phyloP scores from a whole-genome alignment of 2,113 vertebrate genomes.

The Clarias magur region DNA sequence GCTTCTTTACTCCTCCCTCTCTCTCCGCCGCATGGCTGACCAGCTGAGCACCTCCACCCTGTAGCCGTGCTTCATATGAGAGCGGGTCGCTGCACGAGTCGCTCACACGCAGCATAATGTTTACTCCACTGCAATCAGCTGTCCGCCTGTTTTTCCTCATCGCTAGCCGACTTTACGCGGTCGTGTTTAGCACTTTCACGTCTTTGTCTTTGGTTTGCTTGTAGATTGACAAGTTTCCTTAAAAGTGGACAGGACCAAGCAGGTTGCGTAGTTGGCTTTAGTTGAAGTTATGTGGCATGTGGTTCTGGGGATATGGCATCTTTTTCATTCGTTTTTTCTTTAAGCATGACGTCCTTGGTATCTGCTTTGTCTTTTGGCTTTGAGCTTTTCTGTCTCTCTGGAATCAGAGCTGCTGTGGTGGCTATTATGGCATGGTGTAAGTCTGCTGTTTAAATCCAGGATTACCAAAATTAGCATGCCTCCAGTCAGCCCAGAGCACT shows the following conservation, averaged over 20 bases:
- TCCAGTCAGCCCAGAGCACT: constrained; percentile 51
- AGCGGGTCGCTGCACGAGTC: neutral
- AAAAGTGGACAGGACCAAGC: neutral
- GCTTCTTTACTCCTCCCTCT: constrained; percentile 3
- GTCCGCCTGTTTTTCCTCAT: neutral
- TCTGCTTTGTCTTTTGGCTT: constrained; percentile 34
- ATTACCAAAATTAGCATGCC: constrained; percentile 41
- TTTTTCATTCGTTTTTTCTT: constrained; percentile 36
- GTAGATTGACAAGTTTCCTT: neutral
- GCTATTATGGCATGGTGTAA: constrained; percentile 14
- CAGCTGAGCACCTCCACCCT: constrained; percentile 52
- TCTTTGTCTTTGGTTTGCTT: constrained; percentile 9
- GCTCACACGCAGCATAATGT: neutral
- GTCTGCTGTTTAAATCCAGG: constrained; percentile 30
- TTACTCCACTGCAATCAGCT: constrained; percentile 4
- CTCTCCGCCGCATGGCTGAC: constrained; percentile 54
- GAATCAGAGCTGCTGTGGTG: constrained; percentile 26
- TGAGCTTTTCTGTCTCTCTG: constrained; percentile 17
- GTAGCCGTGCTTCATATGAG: neutral
- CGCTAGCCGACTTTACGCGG: neutral
- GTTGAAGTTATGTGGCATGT: constrained; percentile 37
- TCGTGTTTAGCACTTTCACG: neutral
- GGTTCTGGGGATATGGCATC: constrained; percentile 52
- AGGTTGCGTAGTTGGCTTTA: neutral
- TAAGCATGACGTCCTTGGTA: constrained; percentile 52